phyloP scores from a whole-genome alignment of 92 coral and sea anemone species.

The Epizoanthus scotinus region DNA sequence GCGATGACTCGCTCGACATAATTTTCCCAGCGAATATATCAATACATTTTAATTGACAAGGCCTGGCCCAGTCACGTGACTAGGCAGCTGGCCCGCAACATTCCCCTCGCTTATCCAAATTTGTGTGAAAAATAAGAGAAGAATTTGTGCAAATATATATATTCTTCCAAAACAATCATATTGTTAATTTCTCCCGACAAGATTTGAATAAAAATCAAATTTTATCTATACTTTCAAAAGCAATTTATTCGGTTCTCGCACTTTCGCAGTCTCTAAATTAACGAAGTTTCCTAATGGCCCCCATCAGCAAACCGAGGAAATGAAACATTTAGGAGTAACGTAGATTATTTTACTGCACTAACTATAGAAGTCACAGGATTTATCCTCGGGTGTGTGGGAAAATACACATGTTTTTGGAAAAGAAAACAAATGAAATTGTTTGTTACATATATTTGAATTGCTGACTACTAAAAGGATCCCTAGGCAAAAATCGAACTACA shows the following conservation, averaged over 20 bases:
- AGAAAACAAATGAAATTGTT: slow-evolving; percentile 7
- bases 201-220: background rate
- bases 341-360: slow-evolving; percentile 1
- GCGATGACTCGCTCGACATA: slow-evolving; percentile 44
- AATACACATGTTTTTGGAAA: background rate
- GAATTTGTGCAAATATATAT: background rate
- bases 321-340: slow-evolving; percentile 22
- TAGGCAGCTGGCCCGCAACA: background rate
- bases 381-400: slow-evolving; percentile 39
- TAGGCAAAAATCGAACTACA: background rate
- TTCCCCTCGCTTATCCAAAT: background rate
- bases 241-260: slow-evolving; percentile 6
- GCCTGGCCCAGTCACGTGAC: slow-evolving; percentile 37
- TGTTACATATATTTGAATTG: no score
- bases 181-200: background rate
- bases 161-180: no score
- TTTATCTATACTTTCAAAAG: slow-evolving; percentile 5
- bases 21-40: slow-evolving; percentile 34
- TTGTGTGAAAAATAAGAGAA: background rate
- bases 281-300: background rate
- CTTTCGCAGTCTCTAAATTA: background rate
- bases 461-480: background rate
- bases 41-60: slow-evolving; percentile 32
- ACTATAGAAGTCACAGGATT: background rate
- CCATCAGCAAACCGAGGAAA: background rate